phyloP scores from a whole-genome alignment of 2,797 vertebrate species.

The Cyprinodon diabolis region DNA sequence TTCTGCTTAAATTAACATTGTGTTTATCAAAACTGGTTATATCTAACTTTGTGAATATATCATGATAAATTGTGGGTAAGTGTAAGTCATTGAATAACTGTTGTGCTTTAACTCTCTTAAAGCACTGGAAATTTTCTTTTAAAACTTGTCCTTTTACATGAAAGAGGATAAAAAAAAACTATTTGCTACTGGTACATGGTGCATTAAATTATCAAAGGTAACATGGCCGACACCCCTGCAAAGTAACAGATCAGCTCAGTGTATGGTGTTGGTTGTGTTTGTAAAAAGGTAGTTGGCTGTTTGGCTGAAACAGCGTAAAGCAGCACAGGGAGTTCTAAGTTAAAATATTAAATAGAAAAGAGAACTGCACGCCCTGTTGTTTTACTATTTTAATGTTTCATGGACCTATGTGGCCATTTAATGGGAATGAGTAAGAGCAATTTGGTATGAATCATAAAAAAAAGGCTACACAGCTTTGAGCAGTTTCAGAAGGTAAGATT shows the following conservation, averaged over 20 bases:
- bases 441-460: background rate
- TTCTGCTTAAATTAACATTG: no score
- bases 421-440: background rate
- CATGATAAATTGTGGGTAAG: background rate
- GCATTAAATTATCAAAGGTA: background rate
- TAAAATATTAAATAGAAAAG: slow-evolving; percentile 3
- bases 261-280: background rate
- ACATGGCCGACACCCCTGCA: background rate
- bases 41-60: background rate
- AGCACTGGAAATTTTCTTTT: background rate
- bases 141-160: background rate
- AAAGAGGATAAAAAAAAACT: background rate
- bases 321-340: background rate
- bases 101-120: background rate
- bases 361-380: slow-evolving; percentile 8
- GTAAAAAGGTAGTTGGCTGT: background rate
- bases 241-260: background rate
- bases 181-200: background rate
- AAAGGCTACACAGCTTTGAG: background rate
- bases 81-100: background rate
- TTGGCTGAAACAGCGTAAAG: background rate
- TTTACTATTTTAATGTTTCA: slow-evolving; percentile 1
- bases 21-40: background rate
- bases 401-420: background rate
- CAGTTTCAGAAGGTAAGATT: background rate